Conservation (phyloP, 2,113 vertebrate species). For the Zapus hudsonius region DNA sequence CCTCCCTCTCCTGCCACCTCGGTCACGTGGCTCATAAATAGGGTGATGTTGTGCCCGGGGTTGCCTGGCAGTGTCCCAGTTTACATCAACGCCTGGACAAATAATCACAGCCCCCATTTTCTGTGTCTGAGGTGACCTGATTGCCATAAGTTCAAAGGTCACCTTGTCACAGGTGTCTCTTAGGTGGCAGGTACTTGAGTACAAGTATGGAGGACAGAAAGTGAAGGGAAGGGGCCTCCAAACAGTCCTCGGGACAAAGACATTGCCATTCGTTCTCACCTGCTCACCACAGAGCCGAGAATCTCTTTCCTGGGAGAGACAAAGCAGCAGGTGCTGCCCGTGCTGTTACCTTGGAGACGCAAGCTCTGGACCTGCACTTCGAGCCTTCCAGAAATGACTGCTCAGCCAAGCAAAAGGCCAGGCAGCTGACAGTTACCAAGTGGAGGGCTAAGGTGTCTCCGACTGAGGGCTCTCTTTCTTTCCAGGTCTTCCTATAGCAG, state of each 20-base stretch:
- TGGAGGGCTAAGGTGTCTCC: rapidly evolving
- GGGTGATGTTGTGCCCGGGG: not conserved
- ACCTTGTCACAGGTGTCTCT: not conserved
- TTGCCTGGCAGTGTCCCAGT: not conserved
- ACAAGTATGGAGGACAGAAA: not conserved
- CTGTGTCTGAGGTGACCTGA: not conserved
- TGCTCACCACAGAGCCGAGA: not conserved
- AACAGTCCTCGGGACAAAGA: not conserved
- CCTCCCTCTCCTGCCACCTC: not conserved
- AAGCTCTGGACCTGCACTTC: not conserved
- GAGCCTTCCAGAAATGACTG: not conserved
- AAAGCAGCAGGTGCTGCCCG: not conserved
- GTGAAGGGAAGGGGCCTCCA: not conserved
- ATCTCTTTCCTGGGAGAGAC: not conserved
- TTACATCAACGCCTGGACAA: not conserved
- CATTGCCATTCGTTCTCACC: not conserved
- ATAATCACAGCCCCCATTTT: not conserved
- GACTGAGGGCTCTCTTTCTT: too few relatives aligned
- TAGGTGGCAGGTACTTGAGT: not conserved
- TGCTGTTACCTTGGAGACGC: not conserved
- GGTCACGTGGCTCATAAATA: rapidly evolving
- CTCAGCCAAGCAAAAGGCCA: not conserved
- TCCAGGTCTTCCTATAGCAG: not conserved
- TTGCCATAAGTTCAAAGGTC: not conserved
- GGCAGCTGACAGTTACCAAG: rapidly evolving